A percentile compares a stretch with the other conserved stretches of the same genome.
Evolutionary conservation across 2,888 invertebrate genomes (phyloP).

Genomic region (Hydriomena furcata): DNA sequence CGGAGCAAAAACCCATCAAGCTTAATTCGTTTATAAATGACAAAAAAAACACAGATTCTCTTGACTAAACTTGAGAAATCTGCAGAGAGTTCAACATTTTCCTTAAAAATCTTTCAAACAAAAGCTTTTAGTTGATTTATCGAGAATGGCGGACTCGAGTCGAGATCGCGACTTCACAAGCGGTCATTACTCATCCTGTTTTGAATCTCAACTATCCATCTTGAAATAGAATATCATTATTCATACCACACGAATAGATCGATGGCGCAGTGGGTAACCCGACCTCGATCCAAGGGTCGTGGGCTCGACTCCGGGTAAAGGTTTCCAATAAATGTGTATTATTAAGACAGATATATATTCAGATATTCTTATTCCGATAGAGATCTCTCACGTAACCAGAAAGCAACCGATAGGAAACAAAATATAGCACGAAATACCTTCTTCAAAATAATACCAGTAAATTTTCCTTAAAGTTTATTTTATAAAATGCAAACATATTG

Average conservation of each 20-base stretch:
- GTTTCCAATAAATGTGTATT: too few relatives aligned
- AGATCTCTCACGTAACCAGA: too few relatives aligned
- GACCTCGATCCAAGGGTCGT: too few relatives aligned
- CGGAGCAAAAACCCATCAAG: too few relatives aligned
- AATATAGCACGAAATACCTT: too few relatives aligned
- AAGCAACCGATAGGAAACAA: too few relatives aligned
- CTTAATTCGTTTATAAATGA: too few relatives aligned
- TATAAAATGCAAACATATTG: neutral
- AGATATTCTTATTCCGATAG: too few relatives aligned
- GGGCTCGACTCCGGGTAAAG: too few relatives aligned
- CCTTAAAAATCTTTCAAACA: neutral
- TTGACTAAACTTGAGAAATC: neutral
- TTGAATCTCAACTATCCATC: constrained; percentile 20
- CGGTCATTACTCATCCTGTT: constrained; percentile 26
- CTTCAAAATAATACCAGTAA: neutral
- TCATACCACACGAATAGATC: constrained; percentile 4
- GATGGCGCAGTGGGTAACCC: neutral
- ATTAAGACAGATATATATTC: too few relatives aligned
- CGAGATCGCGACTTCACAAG: constrained; percentile 2
- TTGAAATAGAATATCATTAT: constrained; percentile 20
- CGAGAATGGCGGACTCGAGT: neutral
- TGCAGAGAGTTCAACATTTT: constrained; percentile 1
- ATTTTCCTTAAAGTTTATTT: neutral
- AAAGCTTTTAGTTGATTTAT: constrained; percentile 14
- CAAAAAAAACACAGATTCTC: neutral